phyloP scores from a whole-genome alignment of 2,113 vertebrate species.

The Chlamydotis undulata region DNA sequence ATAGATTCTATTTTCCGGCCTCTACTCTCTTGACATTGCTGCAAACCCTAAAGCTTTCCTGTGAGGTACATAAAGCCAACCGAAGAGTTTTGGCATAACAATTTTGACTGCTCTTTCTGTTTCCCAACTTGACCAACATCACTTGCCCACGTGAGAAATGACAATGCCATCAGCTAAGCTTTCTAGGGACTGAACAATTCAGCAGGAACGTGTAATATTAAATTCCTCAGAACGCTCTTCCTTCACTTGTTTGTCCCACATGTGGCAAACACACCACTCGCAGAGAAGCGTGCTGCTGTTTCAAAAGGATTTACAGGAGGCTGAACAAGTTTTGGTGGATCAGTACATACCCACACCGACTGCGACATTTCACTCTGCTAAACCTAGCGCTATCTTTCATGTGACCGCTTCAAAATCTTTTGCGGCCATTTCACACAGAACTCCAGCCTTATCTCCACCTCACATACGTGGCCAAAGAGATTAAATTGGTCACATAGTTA shows the following conservation, averaged over 20 bases:
- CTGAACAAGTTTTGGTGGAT: not conserved
- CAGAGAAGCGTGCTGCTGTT: not conserved
- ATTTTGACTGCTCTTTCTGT: not conserved
- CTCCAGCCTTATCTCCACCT: conserved; percentile 33
- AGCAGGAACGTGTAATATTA: rapidly evolving
- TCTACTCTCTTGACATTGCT: not conserved
- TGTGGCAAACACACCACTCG: rapidly evolving
- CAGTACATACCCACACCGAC: rapidly evolving
- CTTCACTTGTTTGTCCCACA: not conserved
- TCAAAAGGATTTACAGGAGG: not conserved
- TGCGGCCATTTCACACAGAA: not conserved
- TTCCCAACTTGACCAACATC: not conserved
- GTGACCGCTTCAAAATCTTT: not conserved
- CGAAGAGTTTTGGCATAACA: not conserved
- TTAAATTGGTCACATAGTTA: not conserved
- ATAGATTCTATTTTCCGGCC: not conserved
- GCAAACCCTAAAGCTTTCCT: not conserved
- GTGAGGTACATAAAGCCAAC: not conserved
- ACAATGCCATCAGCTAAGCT: not conserved
- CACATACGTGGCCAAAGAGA: not conserved
- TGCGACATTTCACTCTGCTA: not conserved
- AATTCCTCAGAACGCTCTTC: not conserved
- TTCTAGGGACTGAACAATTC: not conserved
- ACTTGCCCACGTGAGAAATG: not conserved
- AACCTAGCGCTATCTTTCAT: not conserved